Base-by-base conservation (phyloP, 2,113 vertebrate species). In the Ramphastos sulfuratus region DNA sequence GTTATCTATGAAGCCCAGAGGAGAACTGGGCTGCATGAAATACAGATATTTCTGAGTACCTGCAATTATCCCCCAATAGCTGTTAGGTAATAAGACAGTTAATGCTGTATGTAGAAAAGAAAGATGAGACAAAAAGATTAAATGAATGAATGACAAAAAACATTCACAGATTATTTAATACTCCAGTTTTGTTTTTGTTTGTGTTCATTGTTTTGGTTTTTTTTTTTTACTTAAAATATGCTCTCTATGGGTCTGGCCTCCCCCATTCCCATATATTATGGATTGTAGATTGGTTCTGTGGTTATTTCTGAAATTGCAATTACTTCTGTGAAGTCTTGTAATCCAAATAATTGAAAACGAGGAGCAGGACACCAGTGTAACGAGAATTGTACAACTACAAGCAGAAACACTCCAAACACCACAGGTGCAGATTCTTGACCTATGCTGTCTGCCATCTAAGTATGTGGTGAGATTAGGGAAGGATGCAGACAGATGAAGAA, bases 71-170 rank as follows among this genome's bases (percentile, higher is more conserved):
- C 4, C 18, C 18, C 31, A 75, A 12, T 15, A 85, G 16, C 28
- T 82, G 9, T 71, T 11, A 74, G 88, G 18, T 23, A 76, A n/a
- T 48, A 73, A 63, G 12, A 85, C 6, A 55, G 35, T 64, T 66
- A 60, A 70, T 66, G 35, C 28, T 6, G 8, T n/a, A 19, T 12
- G 5, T 31, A 55, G 37, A 50, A 67, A 91, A 83, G 12, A 35
- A 50, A 89, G 9, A 13, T 56, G 48, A 87, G 88, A 87, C 73
- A 70, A 70, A 72, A 73, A 66, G 16, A 48, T 21, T 48, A 10
- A 48, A 48, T 48, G 48, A 91, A 58, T 77, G 77, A 89, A 74
- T 82, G 42, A 58, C 50, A n/a, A 52, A 56, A 89, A 96, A 19
- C 18, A 94, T 46, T 76, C 37, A 52, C 19, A 79, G 52, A 14